Evolutionary conservation across 2,113 vertebrate species (phyloP).

Genomic region (Rhagologus leucostigma): DNA sequence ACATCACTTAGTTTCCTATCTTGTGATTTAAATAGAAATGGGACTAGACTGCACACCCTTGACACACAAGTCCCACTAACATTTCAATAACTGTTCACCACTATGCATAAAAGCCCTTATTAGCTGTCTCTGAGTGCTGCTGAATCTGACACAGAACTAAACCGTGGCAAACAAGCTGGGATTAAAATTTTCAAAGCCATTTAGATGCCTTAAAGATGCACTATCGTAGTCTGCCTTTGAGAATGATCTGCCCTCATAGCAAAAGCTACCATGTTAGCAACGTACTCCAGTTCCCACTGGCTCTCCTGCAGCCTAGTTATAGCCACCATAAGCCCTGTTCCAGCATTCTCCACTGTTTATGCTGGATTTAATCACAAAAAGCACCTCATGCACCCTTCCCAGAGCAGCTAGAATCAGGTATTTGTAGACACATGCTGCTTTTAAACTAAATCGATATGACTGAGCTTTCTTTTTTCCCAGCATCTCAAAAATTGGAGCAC

Average conservation of each 20-base stretch:
- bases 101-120: neutral
- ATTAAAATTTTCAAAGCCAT: slow-evolving; percentile 44
- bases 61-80: neutral
- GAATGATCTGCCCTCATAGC: neutral
- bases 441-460: neutral
- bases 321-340: neutral
- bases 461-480: neutral
- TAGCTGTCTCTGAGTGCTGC: neutral
- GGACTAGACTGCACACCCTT: neutral
- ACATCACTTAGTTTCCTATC: neutral
- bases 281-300: fast-evolving
- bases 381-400: neutral
- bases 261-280: neutral
- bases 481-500: neutral
- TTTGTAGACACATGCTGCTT: neutral
- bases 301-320: neutral
- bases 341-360: neutral
- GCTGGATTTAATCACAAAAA: neutral
- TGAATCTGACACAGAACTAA: neutral
- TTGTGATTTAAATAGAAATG: neutral
- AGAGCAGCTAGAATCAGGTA: neutral
- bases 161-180: neutral
- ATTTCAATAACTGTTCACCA: neutral
- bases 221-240: neutral
- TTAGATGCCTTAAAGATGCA: slow-evolving; percentile 11